Evolutionary conservation across 2,113 vertebrate genomes (phyloP), one percentile per base, ranked within the genome.

Genomic region (Cyprinodon tularosa): DNA sequence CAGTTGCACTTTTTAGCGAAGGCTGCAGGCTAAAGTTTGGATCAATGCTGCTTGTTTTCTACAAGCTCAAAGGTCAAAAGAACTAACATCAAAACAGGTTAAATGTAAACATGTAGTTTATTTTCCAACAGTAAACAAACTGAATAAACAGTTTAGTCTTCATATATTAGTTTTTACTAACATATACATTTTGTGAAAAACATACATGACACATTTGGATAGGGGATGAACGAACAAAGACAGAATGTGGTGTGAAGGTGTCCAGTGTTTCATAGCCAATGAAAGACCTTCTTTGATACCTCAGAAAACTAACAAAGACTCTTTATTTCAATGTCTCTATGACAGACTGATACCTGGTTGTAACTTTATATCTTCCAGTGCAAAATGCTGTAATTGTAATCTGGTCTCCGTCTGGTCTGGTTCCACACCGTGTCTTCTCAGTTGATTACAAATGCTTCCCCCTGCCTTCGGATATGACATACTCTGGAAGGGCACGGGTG

Each of bases 391-490:
- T 44, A 69, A 3, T 20, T 20, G 39, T 44, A n/a, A 13, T 44
- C 72, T 64, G 17, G 36, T 37, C 40, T 37, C 12, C 38, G 67
- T 68, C 47, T 4, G 29, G 63, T 70, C 42, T 47, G 7, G 47
- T 37, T 17, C 45, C 4, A 71, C 60, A n/a, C 38, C 40, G 70
- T 66, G 37, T 64, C 60, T 17, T 22, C 11, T 15, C 22, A 48
- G 36, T 20, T 29, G 45, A 36, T 93, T 91, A 97, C 75, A 92
- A 44, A 0, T 90, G 95, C 87, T 98, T 98, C 11, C 96, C 96
- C 14, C 88, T 93, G 63, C 96, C 95, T 74, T 97, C 95, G 0
- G 97, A 97, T 80, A 98, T 91, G 68, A 98, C 74, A 1, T 96
- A 76, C 66, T 97, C 95, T 0, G 96, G 96, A 20, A 74, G 82